Evolutionary conservation across 53 echinoderm and acorn worm genomes (phyloP), one percentile per base, ranked within the genome.

Genomic region (Crossaster papposus): DNA sequence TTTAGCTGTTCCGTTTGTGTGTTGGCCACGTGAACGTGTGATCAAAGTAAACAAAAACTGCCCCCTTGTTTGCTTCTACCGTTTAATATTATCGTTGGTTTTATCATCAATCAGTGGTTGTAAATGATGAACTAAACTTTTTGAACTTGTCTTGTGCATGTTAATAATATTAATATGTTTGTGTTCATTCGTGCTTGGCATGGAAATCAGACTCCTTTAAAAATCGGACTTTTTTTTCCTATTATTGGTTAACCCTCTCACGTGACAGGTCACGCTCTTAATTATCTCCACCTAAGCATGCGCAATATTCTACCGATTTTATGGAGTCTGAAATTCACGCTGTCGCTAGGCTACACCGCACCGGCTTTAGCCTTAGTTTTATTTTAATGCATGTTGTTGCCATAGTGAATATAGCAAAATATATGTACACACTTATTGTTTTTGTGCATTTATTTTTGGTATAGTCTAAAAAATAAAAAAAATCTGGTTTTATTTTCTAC

Each of bases 41-140:
- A 58, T 58, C 58, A 58, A 58, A 58, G 68, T 68, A 68, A 68
- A 68, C 68, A 68, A 68, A 68, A 68, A 11, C 7, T n/a, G n/a
- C 68, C 28, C 6, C 22, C 68, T 0, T n/a, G 28, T 28, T 14
- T 4, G 28, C 68, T 28, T n/a, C 24, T 68, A 11, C 10, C n/a
- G 30, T 68, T 28, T 26, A 28, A 10, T 28, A 11, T 26, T 68
- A 68, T 26, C 10, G 28, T 68, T 23, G 24, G 22, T 68, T 68
- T 68, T n/a, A 11, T n/a, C 22, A 1, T 14, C 10, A 28, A 18
- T 26, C 68, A 3, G 68, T 26, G 17, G 68, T 68, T n/a, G n/a
- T 26, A 68, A 10, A 20, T 11, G 11, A 14, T 6, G 11, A 62
- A 62, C 62, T 20, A 4, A 62, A 58, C 58, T 58, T 58, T 58